These are phyloP conservation scores for Achlya flavicornis DNA, from an alignment of 2,888 invertebrate genomes.

Conservation along the genomic window DNA sequence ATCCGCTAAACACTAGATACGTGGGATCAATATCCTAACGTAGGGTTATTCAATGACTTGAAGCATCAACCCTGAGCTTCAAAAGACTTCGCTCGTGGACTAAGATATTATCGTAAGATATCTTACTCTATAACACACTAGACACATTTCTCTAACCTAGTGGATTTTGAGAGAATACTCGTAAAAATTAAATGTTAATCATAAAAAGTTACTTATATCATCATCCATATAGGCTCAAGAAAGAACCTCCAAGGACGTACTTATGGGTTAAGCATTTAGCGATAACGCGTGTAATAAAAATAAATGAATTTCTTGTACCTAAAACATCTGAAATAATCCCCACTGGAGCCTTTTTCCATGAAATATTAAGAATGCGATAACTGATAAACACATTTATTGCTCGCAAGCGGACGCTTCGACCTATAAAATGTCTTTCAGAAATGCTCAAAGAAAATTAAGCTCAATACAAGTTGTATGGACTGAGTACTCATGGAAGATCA, in stretches of 20 bases:
- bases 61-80: too few relatives aligned
- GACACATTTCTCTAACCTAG: too few relatives aligned
- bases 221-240: not conserved
- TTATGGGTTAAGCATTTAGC: not conserved
- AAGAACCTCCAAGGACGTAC: not conserved
- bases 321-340: constrained; percentile 8
- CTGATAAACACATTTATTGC: constrained; percentile 13
- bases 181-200: too few relatives aligned
- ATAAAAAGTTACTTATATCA: not conserved
- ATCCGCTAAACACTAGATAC: too few relatives aligned
- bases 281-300: constrained; percentile 8
- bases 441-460: constrained; percentile 21
- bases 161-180: too few relatives aligned
- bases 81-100: too few relatives aligned
- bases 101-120: too few relatives aligned
- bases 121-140: too few relatives aligned
- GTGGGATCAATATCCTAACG: too few relatives aligned
- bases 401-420: constrained; percentile 8
- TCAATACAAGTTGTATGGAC: constrained; percentile 24
- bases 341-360: not conserved
- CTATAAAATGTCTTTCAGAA: constrained; percentile 12
- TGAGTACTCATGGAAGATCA: constrained; percentile 39
- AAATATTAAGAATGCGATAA: constrained; percentile 11
- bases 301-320: constrained; percentile 5
- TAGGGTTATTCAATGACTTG: too few relatives aligned